Evolutionary conservation across 2,797 vertebrate species (phyloP).

Genomic region (Cichlasoma orientale): DNA sequence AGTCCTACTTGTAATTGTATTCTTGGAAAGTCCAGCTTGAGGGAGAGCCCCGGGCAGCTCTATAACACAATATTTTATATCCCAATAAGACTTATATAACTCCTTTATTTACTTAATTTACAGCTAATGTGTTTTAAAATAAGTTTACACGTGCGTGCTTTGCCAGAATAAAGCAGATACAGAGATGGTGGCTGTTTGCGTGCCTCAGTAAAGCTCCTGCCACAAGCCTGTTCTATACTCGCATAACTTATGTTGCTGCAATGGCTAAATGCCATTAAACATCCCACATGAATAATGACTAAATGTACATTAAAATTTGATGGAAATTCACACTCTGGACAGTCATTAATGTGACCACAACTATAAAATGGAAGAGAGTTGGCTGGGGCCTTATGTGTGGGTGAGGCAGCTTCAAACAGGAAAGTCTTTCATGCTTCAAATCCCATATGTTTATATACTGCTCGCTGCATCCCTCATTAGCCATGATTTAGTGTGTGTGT

Average conservation of each 20-base stretch:
- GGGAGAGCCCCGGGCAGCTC: background rate
- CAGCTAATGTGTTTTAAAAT: background rate
- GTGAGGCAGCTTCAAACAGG: conserved; percentile 63
- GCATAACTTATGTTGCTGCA: background rate
- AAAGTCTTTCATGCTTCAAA: conserved; percentile 50
- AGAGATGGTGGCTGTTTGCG: background rate
- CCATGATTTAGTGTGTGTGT: conserved; percentile 13
- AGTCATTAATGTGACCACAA: conserved; percentile 44
- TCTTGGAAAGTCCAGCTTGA: background rate
- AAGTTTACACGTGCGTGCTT: background rate
- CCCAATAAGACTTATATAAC: background rate
- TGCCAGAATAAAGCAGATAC: background rate
- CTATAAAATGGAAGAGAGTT: conserved; percentile 32
- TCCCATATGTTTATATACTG: conserved; percentile 53
- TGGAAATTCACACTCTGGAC: conserved; percentile 1
- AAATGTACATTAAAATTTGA: conserved; percentile 2
- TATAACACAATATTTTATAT: background rate
- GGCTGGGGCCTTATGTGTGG: conserved; percentile 42
- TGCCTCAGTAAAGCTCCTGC: conserved; percentile 1
- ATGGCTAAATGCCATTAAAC: conserved; percentile 9
- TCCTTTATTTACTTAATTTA: background rate
- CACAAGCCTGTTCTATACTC: background rate
- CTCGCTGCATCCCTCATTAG: conserved; percentile 54
- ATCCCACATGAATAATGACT: conserved; percentile 3
- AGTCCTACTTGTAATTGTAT: background rate